Base-by-base conservation (phyloP, 2,888 invertebrate species). In the Stegophylla sp. region DNA sequence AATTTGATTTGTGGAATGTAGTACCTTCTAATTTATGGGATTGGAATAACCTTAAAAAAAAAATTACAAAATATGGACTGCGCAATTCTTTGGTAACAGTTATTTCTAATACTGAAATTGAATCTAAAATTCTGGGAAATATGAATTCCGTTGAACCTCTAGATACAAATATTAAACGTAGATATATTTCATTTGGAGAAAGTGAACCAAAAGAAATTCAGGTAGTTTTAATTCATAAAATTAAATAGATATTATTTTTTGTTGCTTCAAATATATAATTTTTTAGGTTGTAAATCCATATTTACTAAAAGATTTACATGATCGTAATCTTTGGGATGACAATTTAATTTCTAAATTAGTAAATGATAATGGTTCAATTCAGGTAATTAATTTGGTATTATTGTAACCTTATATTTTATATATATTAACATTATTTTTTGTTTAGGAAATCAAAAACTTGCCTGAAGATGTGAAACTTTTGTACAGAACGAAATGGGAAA, bases 101-200 rank as follows among this genome's bases (percentile, higher is more conserved):
- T 0, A 97, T 97, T 0, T 98, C 98, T 98, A 98, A 98, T 0
- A 99, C 98, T 10, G 98, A 98, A 13, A 97, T 98, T 0, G 98
- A 98, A 0, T 98, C 99, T 2, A 98, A 99, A 88, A 99, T 99
- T 85, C 90, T 99, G 66, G 99, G 98, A 23, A 99, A 98, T 86
- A 98, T 98, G 86, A 98, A 99, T 87, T 95, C 97, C 0, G 93
- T 98, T 85, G 98, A 99, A 87, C 95, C 99, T 0, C 99, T 98
- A 87, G 98, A 98, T 0, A 97, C 95, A 48, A 99, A 99, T 86
- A 95, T 99, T 84, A 99, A 98, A 87, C 92, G 94, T 41, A 89
- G 98, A 84, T 72, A 84, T 53, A 98, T 99, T 1, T 88, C 98
- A 12, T 97, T 97, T 3, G 98, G 98, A 0, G 97, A 98, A 88